Evolutionary conservation across 2,113 vertebrate species (phyloP).

Genomic region (Odontophorus gujanensis): DNA sequence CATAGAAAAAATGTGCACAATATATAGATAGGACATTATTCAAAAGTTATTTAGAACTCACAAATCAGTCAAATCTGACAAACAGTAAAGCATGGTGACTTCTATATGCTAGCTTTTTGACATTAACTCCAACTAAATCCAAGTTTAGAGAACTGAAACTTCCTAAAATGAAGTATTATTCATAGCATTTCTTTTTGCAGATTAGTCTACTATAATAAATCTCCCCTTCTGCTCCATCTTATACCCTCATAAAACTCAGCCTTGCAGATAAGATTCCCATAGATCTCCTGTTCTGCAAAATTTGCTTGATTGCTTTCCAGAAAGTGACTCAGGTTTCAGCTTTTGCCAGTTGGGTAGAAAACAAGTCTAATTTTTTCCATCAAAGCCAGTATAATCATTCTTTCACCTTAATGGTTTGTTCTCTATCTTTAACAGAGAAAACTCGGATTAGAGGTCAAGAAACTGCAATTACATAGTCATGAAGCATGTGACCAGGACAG

Average conservation of each 20-base stretch:
- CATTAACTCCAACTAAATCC: not conserved
- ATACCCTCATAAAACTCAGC: not conserved
- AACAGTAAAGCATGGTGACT: not conserved
- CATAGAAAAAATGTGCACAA: not conserved
- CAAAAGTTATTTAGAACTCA: not conserved
- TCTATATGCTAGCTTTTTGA: not conserved
- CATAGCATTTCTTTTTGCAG: not conserved
- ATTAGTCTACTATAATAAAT: not conserved
- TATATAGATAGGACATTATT: not conserved
- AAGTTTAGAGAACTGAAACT: not conserved
- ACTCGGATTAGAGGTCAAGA: not conserved
- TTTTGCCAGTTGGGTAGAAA: not conserved
- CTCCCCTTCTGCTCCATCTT: not conserved
- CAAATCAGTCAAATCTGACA: conserved; percentile 5
- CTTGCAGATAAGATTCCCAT: not conserved
- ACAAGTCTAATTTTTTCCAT: not conserved
- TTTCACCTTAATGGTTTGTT: not conserved
- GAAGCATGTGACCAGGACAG: not conserved
- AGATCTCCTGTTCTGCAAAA: conserved; percentile 20
- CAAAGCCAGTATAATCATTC: conserved; percentile 2
- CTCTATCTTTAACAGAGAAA: not conserved
- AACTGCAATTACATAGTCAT: not conserved
- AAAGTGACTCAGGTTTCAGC: conserved; percentile 16
- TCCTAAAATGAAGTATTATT: not conserved
- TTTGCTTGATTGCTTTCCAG: conserved; percentile 9